Conservation (phyloP, 2,888 invertebrate species). For the Sarcophaga caerulescens region DNA sequence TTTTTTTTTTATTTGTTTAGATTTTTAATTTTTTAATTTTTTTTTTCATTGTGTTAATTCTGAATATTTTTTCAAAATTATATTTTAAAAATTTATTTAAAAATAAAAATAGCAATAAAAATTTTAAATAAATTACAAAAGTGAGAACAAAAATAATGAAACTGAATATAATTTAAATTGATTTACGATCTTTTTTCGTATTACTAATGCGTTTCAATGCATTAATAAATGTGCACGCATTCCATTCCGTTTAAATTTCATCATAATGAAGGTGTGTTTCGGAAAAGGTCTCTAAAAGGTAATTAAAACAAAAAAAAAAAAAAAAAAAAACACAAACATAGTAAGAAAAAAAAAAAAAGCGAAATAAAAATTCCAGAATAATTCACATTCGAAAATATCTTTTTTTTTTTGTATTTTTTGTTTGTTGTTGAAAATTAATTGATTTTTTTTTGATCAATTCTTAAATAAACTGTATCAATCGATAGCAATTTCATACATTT, state of each 20-base stretch:
- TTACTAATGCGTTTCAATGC: conserved; percentile 81
- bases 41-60: not conserved
- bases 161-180: conserved; percentile 75
- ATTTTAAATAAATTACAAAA: not conserved
- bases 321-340: conserved; percentile 71
- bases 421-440: conserved; percentile 14
- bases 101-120: conserved; percentile 15
- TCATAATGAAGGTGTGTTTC: conserved; percentile 91
- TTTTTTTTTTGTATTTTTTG: conserved; percentile 28
- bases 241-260: conserved; percentile 82
- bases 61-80: conserved; percentile 49
- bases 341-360: conserved; percentile 56
- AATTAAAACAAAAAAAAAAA: conserved; percentile 84
- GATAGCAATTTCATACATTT: conserved; percentile 51
- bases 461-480: conserved; percentile 31
- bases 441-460: conserved; percentile 40
- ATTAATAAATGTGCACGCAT: conserved; percentile 82
- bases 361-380: conserved; percentile 16
- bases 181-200: conserved; percentile 80
- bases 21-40: conserved; percentile 2
- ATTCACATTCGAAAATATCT: conserved; percentile 33
- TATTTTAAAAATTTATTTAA: conserved; percentile 36
- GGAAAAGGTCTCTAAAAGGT: conserved; percentile 98
- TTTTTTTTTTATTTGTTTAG: conserved; percentile 10
- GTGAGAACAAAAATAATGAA: conserved; percentile 38